Evolutionary conservation across 1,140 invertebrate genomes (phyloP).

Genomic region (Bursaphelenchus mucronatus): DNA sequence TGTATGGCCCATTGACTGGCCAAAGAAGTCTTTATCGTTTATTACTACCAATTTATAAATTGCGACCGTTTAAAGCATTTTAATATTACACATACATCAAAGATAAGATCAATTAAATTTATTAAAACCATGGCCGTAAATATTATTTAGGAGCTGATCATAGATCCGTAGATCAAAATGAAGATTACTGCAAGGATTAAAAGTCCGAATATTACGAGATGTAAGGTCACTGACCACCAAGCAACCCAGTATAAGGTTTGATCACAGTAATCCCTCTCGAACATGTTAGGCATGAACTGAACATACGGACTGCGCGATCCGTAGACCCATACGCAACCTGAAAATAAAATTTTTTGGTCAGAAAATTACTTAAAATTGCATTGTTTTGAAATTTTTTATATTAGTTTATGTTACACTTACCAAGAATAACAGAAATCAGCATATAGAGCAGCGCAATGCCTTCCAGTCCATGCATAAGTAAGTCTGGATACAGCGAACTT

Average conservation of each 20-base stretch:
- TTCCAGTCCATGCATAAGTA: constrained; percentile 32
- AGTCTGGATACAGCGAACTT: constrained; percentile 11
- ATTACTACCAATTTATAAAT: too few species aligned
- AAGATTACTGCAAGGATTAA: constrained; percentile 30
- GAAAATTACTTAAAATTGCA: constrained; percentile 9
- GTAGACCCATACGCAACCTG: constrained; percentile 37
- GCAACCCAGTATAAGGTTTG: constrained; percentile 31
- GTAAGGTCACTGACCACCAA: constrained; percentile 30
- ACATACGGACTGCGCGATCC: constrained; percentile 8
- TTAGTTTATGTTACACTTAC: constrained; percentile 8
- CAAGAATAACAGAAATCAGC: constrained; percentile 29
- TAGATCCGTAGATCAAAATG: constrained; percentile 33
- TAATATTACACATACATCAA: constrained; percentile 4
- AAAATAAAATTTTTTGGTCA: constrained; percentile 7
- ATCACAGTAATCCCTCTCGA: constrained; percentile 35
- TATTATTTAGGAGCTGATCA: constrained; percentile 12
- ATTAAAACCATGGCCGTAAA: constrained; percentile 17
- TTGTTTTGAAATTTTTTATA: neutral
- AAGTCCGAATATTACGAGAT: constrained; percentile 27
- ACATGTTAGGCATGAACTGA: constrained; percentile 27
- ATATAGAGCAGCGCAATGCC: constrained; percentile 27
- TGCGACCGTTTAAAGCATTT: neutral
- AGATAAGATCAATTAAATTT: constrained; percentile 2
- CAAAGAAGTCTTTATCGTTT: too few species aligned
- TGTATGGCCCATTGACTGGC: too few species aligned